Evolutionary conservation across 2,888 invertebrate species (phyloP), one percentile per base, ranked within the genome.

Genomic region (Stenurella melanura): DNA sequence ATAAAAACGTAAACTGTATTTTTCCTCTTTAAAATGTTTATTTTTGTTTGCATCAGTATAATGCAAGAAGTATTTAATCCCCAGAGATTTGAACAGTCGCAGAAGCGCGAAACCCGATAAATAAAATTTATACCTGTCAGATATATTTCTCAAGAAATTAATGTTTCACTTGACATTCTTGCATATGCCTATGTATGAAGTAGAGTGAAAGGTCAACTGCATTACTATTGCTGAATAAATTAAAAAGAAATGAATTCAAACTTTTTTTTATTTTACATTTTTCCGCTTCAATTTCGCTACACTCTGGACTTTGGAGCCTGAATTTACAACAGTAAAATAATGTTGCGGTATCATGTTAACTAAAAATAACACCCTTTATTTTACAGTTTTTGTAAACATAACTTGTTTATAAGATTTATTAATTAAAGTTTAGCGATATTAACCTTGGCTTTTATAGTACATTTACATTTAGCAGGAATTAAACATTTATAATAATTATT

Each of bases 371-470:
- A 42, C 42, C 42, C 42, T 42, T 12, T 12, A n/a, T 54, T 70
- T 70, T 70, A 60, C 70, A 70, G 60, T 60, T 50, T 38, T 38
- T 21, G 19, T 54, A 67, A 67, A 67, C 67, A 67, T 34, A 75
- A 78, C 69, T 68, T 67, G 71, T 38, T 73, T 73, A 58, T 54
- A 58, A 67, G 73, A 66, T 66, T 66, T 67, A 67, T 73, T 73
- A 67, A 67, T 73, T 56, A 58, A 74, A 77, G 67, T 73, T 73
- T 76, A 69, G 58, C 72, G 66, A 75, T 60, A 72, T 66, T 75
- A 80, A 80, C 80, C 80, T 80, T 80, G 80, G 78, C 78, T 80
- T 80, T 78, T 77, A 77, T 77, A 76, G 77, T 76, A 74, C 74
- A 75, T 78, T 80, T 77, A 77, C 78, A 78, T 80, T 72, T 68